Base-by-base conservation (phyloP, 2,888 invertebrate species). In the Pseudolycoriella hygida region DNA sequence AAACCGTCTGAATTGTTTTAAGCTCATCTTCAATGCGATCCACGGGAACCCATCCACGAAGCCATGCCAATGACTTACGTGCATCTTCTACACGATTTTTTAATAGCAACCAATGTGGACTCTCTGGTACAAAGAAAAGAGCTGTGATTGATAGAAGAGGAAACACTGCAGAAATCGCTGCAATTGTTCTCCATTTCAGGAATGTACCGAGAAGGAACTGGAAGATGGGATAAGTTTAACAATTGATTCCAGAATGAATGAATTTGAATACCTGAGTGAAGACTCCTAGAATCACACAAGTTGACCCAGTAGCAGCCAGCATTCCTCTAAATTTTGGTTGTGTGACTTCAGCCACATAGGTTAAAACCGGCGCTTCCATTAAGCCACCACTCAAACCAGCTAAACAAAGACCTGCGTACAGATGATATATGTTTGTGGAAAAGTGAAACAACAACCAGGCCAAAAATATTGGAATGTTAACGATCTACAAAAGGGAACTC, bases 271-370 rank as follows among this genome's bases (percentile, higher is more conserved):
- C 39, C 39, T 86, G 82, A 1, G 77, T 72, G 56, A 85, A 77
- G 17, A 83, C 72, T 1, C 86, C 86, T 2, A 77, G 62, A 48
- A 84, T 83, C 51, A 85, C 77, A 51, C 80, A 73, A 62, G 82
- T 74, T 1, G 81, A 76, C 49, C 84, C 80, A 15, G 82, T 76
- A 5, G 85, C 82, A 0, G 83, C 70, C 2, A 83, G 66, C 52
- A 77, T 71, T 2, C 86, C 86, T 25, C 86, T 72, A 32, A 85
- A 69, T 55, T 81, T 77, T 0, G 86, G 85, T 58, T 85, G 79
- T 1, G 84, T 82, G 43, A 87, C 76, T 67, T 87, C 86, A 4
- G 86, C 84, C 12, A 86, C 84, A 59, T 86, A 87, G 0, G 85
- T 85, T 53, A 86, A 62, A 25, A 84, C 85, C 17, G 86, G 85